Evolutionary conservation across 2,113 vertebrate genomes (phyloP).

Genomic region (Scatophagus argus): DNA sequence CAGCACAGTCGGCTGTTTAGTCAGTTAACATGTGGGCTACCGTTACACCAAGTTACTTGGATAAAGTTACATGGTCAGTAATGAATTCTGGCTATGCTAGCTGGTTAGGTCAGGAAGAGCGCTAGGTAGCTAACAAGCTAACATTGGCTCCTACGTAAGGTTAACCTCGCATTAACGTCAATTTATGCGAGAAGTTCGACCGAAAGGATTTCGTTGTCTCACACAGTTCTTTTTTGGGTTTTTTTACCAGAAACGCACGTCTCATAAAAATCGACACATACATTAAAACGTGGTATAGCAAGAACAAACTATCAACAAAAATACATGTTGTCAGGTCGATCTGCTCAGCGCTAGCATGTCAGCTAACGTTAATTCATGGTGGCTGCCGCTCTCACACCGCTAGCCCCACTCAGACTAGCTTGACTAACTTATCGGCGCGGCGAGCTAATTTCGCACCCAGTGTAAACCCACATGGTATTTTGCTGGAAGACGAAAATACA

Average conservation of each 20-base stretch:
- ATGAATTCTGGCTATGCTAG: constrained; percentile 9
- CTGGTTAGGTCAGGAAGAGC: constrained; percentile 37
- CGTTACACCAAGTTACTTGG: not conserved
- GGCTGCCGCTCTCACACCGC: constrained; percentile 44
- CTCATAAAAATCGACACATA: not conserved
- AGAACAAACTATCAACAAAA: constrained; percentile 17
- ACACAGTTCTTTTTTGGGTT: not conserved
- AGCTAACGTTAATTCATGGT: constrained; percentile 77
- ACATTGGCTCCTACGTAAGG: constrained; percentile 30
- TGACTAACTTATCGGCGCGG: constrained; percentile 42
- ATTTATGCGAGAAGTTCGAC: constrained; percentile 49
- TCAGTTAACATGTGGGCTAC: not conserved
- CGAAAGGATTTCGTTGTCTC: not conserved
- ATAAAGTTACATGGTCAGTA: not conserved
- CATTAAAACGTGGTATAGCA: not conserved
- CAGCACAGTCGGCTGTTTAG: not conserved
- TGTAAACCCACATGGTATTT: constrained; percentile 8
- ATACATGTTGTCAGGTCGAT: constrained; percentile 47
- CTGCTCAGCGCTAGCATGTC: constrained; percentile 57
- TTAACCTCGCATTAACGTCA: constrained; percentile 63
- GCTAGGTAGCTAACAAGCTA: constrained; percentile 48
- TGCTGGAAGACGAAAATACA: not conserved
- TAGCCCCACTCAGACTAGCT: constrained; percentile 60
- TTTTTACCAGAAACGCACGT: not conserved
- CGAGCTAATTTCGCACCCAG: constrained; percentile 16